Evolutionary conservation across 2,797 vertebrate genomes (phyloP).

Genomic region (Setipinna tenuifilis): DNA sequence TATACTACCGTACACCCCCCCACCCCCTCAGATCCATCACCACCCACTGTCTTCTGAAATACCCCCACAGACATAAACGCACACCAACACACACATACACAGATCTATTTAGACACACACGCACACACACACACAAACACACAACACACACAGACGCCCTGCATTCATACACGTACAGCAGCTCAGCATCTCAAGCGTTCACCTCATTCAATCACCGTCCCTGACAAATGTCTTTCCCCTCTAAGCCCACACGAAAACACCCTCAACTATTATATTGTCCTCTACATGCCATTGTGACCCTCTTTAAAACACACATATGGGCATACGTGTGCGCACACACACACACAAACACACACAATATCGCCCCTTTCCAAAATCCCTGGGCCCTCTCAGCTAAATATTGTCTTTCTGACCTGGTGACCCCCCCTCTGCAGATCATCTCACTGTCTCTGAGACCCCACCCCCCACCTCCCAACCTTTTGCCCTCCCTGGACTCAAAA

Average conservation of each 20-base stretch:
- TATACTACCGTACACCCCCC: not conserved
- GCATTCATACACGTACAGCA: not conserved
- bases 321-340: conserved; percentile 32
- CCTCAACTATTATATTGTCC: not conserved
- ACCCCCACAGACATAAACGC: not conserved
- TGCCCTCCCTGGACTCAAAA: not conserved
- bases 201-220: not conserved
- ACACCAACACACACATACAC: not conserved
- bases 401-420: not conserved
- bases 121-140: too few relatives aligned
- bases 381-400: not conserved
- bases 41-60: conserved; percentile 15
- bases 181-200: not conserved
- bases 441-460: not conserved
- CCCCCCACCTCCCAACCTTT: not conserved
- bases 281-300: not conserved
- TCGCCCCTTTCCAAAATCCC: not conserved
- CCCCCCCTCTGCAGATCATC: not conserved
- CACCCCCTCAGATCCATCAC: conserved; percentile 1
- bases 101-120: too few relatives aligned
- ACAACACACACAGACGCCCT: too few relatives aligned
- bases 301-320: not conserved
- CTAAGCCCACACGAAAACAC: not conserved
- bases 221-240: not conserved
- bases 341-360: not conserved